Evolutionary conservation across 2,797 vertebrate species (phyloP), one percentile per base, ranked within the genome.

Genomic region (Mionectes olivaceus): DNA sequence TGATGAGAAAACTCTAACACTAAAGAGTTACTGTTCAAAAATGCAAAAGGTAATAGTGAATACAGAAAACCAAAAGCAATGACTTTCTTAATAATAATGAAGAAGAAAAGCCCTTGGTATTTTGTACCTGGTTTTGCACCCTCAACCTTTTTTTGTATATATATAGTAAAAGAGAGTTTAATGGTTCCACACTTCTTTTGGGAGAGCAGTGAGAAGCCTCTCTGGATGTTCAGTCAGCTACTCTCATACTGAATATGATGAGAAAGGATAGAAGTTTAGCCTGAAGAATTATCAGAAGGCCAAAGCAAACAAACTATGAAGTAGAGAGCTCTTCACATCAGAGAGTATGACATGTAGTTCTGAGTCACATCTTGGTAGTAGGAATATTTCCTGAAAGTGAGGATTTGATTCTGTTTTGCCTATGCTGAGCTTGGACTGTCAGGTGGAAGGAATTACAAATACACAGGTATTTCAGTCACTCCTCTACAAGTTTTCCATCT

Each of bases 61-160:
- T 50, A 37, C 12, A 59, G 24, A 8, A 53, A 70, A 57, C 1
- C 7, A 50, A 90, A 52, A 53, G 4, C 8, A 43, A 64, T 41
- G 19, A 25, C 5, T 89, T 71, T 52, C 12, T 52, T 60, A 73
- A 44, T 16, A 83, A 37, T 27, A 55, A 35, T 5, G 22, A 59
- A 39, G 13, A 71, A 10, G 13, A 76, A 21, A 80, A 65, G 3
- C 8, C 13, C 4, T 43, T 33, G 0, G 0, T 0, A 37, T 63
- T 68, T 27, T n/a, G 1, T 49, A n/a, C 37, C 41, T 50, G 22
- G 13, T 69, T 77, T 64, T 24, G 10, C 0, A 0, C 52, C 22
- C 28, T 47, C 41, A 52, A 1, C 24, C 35, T 56, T 47, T 79
- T 35, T 15, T 7, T 19, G 8, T 12, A 13, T 16, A 13, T 21